Base-by-base conservation (phyloP, 2,888 invertebrate genomes). In the Aphodius granarius region DNA sequence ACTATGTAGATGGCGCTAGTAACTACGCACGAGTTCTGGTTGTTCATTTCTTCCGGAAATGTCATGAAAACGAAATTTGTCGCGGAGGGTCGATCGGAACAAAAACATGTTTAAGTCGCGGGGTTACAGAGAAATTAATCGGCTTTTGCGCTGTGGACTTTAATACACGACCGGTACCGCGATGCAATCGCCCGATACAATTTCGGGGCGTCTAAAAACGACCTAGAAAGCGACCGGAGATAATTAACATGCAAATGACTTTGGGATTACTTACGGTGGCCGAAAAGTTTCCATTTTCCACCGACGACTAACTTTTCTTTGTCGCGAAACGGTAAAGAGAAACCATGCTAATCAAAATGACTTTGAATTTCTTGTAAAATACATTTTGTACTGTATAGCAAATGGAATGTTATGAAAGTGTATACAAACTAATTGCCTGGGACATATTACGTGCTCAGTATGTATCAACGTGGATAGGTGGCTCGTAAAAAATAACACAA, bases 401-500 rank as follows among this genome's bases (percentile, higher is more conserved):
- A 3, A 6, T 43, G 43, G n/a, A n/a, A n/a, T n/a, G n/a, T n/a
- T 3, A 43, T 43, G 43, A 43, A 43, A 43, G 13, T 9, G 43
- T 13, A 43, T 43, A 43, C 6, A 43, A 43, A 9, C 9, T 43
- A 43, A 43, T 43, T 43, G 43, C 1, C 43, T 9, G 6, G 43
- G 43, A 43, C 43, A 43, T 43, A 13, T 43, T 9, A 43, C 43
- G 43, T 43, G 43, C 43, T 43, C 9, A 13, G 43, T 43, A 9
- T 43, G 43, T 3, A n/a, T 43, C 9, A 9, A 43, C 43, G 43
- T 43, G 13, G 13, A 13, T 43, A 43, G 9, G 43, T 43, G 43
- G 43, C 43, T 43, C 43, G 43, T 43, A 43, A 43, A 43, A 43
- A 43, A 43, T 43, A 68, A 68, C 20, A 68, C 68, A 68, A 68